These are phyloP conservation scores for Plectropomus leopardus DNA, from an alignment of 2,113 vertebrate species.

Conservation along the genomic window DNA sequence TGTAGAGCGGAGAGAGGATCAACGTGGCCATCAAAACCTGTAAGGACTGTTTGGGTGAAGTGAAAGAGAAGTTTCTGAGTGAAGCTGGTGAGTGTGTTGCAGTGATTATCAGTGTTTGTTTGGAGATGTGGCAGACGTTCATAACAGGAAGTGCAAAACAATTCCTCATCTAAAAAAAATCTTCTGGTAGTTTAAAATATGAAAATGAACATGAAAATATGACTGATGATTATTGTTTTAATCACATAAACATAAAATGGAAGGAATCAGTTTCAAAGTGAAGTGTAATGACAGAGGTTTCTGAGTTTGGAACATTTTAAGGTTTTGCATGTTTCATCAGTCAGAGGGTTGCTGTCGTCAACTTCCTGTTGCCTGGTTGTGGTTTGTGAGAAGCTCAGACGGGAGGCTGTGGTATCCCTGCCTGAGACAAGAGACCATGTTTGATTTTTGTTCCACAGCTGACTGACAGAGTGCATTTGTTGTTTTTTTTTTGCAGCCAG, in stretches of 20 bases:
- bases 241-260: background rate
- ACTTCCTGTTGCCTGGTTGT: conserved; percentile 61
- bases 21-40: conserved; percentile 95
- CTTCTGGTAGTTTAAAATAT: too few relatives aligned
- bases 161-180: background rate
- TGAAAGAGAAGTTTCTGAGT: conserved; percentile 95
- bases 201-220: background rate
- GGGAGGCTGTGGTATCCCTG: background rate
- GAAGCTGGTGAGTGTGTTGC: conserved; percentile 89
- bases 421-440: background rate
- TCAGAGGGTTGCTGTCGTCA: background rate
- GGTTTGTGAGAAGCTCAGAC: background rate
- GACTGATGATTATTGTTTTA: background rate
- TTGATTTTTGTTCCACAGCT: background rate
- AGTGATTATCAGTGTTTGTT: background rate
- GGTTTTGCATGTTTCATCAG: conserved; percentile 1
- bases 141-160: background rate
- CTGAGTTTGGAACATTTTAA: background rate
- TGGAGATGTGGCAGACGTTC: background rate
- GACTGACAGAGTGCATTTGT: background rate
- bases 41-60: conserved; percentile 90
- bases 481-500: too few relatives aligned
- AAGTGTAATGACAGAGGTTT: background rate
- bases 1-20: conserved; percentile 88
- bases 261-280: background rate